These are phyloP conservation scores for Heteromormyrus szaboi DNA, from an alignment of 2,797 vertebrate genomes.

Conservation along the genomic window DNA sequence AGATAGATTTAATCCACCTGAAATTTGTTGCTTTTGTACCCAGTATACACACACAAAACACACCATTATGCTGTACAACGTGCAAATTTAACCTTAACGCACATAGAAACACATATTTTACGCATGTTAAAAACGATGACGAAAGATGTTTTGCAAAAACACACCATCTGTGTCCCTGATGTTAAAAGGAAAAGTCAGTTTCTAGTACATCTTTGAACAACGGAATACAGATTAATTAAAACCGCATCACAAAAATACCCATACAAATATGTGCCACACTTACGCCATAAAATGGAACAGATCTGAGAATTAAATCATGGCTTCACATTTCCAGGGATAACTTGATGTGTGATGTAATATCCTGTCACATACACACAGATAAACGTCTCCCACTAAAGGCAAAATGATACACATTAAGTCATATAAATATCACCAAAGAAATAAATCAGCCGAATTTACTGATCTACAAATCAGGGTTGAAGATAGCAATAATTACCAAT, in stretches of 20 bases:
- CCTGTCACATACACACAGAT: not conserved
- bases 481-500: no score
- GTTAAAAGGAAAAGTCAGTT: conserved; percentile 14
- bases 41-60: conserved; percentile 16
- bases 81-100: conserved; percentile 24
- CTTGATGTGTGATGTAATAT: not conserved
- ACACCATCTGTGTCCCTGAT: not conserved
- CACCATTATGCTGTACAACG: conserved; percentile 6
- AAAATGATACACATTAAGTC: conserved; percentile 13
- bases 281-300: conserved; percentile 2
- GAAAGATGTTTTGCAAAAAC: not conserved
- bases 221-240: conserved; percentile 12
- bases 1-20: not conserved
- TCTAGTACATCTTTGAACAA: conserved; percentile 7
- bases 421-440: not conserved
- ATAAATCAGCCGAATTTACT: not conserved
- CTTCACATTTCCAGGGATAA: conserved; percentile 16
- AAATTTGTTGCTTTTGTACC: conserved; percentile 28
- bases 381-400: conserved; percentile 4
- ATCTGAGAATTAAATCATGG: conserved; percentile 16
- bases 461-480: not conserved
- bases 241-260: conserved; percentile 26
- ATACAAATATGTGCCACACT: conserved; percentile 18
- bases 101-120: conserved; percentile 18
- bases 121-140: not conserved